Conservation (phyloP, 2,113 vertebrate species). For the Tragulus kanchil region DNA sequence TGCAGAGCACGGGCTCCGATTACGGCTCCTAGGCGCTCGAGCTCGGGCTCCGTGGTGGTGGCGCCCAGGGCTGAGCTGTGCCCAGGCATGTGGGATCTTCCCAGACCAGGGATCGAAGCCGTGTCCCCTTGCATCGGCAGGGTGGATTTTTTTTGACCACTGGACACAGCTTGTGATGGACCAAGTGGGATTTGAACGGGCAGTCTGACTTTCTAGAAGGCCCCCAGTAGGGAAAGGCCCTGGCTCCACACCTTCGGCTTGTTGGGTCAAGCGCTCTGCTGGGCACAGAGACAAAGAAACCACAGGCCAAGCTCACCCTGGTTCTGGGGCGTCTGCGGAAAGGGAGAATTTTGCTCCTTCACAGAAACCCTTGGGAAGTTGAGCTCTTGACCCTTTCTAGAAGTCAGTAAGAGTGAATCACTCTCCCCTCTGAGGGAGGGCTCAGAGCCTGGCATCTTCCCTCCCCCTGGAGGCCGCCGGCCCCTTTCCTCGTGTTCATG, state of each 20-base stretch:
- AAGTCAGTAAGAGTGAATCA: too few species aligned
- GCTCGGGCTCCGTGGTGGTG: not conserved
- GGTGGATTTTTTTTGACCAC: not conserved
- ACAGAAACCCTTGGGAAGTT: too few species aligned
- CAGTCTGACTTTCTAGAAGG: too few species aligned
- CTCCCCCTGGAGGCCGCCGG: not conserved
- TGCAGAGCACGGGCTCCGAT: too few species aligned
- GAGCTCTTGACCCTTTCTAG: too few species aligned
- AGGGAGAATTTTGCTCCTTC: too few species aligned
- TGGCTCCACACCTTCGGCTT: not conserved
- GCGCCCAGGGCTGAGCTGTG: not conserved
- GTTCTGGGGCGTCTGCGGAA: not conserved
- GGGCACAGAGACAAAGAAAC: not conserved
- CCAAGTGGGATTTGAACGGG: not conserved
- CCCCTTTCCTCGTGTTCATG: not conserved
- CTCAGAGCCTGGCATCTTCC: not conserved
- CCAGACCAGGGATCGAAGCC: not conserved
- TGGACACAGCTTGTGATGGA: not conserved
- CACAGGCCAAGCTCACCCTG: fast-evolving
- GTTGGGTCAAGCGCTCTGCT: not conserved
- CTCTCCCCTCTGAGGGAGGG: not conserved
- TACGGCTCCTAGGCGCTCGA: not conserved
- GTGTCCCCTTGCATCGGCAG: not conserved
- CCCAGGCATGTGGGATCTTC: not conserved
- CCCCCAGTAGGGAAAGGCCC: too few species aligned